Evolutionary conservation across 92 coral and sea anemone species (phyloP), one percentile per base, ranked within the genome.

Genomic region (Paragorgia papillata): DNA sequence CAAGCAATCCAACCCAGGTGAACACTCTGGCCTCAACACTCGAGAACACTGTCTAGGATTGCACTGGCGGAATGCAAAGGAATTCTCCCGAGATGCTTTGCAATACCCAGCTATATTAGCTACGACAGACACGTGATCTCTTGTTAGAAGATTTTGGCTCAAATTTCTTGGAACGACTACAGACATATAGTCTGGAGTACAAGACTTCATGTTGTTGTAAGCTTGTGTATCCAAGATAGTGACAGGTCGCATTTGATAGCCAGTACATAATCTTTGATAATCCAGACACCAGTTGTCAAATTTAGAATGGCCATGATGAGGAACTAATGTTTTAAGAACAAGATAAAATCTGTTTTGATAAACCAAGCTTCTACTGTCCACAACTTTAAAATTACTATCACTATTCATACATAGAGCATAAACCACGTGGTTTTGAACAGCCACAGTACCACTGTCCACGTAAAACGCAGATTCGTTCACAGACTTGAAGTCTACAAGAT

Each of bases 211-310:
- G 73, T 39, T 29, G 30, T 8, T 46, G 33, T 27, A 21, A 68
- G 22, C 19, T 44, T 20, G 19, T 44, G 55, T 1, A 2, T 44
- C 9, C 25, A 68, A 24, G 25, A 68, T 2, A 7, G 20, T 49
- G n/a, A 64, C 63, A 2, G 90, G 90, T 20, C 83, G 44, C 22
- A 82, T 82, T 19, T 55, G 80, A 54, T 51, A 76, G 7, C 77
- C 57, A 15, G 46, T 54, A 40, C 90, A 86, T 19, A 86, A 66
- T 4, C 80, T 69, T 62, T 82, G 83, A 44, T 86, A 86, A 39
- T 86, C 90, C 22, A 79, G 58, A 58, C 90, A 86, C 90, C 90
- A 86, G 66, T 69, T 81, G 19, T 76, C 81, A 50, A 68, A 25
- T 18, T 62, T 39, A 8, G 90, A 82, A 17, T 53, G 24, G 14